These are phyloP conservation scores for Corythornis leucogaster DNA, from an alignment of 2,797 vertebrate species.

Conservation along the genomic window DNA sequence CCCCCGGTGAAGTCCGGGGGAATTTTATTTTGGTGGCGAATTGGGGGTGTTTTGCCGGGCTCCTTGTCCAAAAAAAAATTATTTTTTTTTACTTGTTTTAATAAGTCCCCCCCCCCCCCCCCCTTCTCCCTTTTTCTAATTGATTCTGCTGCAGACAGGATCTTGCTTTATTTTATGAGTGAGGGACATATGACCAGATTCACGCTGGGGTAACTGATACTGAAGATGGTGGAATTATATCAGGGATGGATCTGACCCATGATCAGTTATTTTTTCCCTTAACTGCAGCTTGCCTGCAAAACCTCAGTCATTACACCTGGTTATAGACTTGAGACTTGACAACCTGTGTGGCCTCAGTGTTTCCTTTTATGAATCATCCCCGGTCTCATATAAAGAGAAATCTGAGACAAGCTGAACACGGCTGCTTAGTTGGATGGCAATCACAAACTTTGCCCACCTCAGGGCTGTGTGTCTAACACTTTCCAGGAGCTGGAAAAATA, in stretches of 20 bases:
- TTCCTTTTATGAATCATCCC: constrained; percentile 65
- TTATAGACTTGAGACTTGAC: constrained; percentile 65
- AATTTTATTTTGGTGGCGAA: no score
- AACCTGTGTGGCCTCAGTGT: constrained; percentile 73
- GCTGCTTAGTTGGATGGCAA: constrained; percentile 71
- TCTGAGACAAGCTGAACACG: constrained; percentile 53
- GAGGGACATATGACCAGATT: not conserved
- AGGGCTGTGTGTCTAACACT: constrained; percentile 35
- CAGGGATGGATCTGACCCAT: constrained; percentile 53
- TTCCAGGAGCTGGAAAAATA: constrained; percentile 42
- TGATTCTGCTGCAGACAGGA: constrained; percentile 33
- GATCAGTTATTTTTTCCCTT: constrained; percentile 29
- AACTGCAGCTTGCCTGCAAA: constrained; percentile 48
- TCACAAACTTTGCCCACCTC: constrained; percentile 48
- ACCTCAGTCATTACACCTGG: constrained; percentile 67
- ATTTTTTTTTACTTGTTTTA: no score
- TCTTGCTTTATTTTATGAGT: constrained; percentile 14
- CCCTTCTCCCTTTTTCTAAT: not conserved
- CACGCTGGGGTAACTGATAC: not conserved
- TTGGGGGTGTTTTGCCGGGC: no score
- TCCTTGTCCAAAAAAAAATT: no score
- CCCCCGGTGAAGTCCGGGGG: no score
- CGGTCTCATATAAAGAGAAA: constrained; percentile 61
- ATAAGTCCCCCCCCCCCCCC: no score
- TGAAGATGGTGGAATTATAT: constrained; percentile 37